Conservation (phyloP, 1,140 invertebrate species). For the Brachionus rubens region DNA sequence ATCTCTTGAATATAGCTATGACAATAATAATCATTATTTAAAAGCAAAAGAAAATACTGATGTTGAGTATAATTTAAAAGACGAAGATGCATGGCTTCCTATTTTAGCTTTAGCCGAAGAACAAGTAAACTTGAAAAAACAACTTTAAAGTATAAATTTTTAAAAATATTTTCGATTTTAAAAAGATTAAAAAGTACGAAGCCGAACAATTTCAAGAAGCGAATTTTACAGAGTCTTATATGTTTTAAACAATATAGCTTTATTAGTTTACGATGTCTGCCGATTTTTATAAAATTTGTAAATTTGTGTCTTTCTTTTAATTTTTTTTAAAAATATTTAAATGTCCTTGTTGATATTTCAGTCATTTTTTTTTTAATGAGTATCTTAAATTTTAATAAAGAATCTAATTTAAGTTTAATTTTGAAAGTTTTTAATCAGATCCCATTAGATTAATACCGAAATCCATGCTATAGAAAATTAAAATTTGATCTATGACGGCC, state of each 20-base stretch:
- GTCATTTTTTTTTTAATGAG: background rate
- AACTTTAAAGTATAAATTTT: too few relatives aligned
- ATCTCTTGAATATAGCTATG: background rate
- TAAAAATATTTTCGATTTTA: background rate
- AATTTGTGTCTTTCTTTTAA: conserved; percentile 2
- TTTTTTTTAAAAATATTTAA: background rate
- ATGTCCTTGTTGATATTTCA: conserved; percentile 25
- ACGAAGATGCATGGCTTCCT: conserved; percentile 45
- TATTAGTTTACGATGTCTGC: too few relatives aligned
- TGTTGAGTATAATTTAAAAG: conserved; percentile 23
- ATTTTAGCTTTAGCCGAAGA: conserved; percentile 42
- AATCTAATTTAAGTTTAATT: too few relatives aligned
- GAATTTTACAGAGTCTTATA: conserved; percentile 30
- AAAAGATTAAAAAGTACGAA: conserved; percentile 41
- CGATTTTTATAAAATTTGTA: too few relatives aligned
- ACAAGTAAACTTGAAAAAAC: conserved; percentile 34
- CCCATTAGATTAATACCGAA: too few relatives aligned
- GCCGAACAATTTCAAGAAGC: background rate
- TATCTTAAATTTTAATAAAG: too few relatives aligned
- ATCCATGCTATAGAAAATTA: too few relatives aligned
- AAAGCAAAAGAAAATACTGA: conserved; percentile 9
- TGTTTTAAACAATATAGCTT: conserved; percentile 10
- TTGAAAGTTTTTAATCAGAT: conserved; percentile 11
- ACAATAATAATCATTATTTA: conserved; percentile 13
- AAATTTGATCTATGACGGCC: too few relatives aligned